Percentiles rank a stretch among this genome's conserved stretches.
Evolutionary conservation across 2,113 vertebrate genomes (phyloP).

Genomic region (Rhea pennata): DNA sequence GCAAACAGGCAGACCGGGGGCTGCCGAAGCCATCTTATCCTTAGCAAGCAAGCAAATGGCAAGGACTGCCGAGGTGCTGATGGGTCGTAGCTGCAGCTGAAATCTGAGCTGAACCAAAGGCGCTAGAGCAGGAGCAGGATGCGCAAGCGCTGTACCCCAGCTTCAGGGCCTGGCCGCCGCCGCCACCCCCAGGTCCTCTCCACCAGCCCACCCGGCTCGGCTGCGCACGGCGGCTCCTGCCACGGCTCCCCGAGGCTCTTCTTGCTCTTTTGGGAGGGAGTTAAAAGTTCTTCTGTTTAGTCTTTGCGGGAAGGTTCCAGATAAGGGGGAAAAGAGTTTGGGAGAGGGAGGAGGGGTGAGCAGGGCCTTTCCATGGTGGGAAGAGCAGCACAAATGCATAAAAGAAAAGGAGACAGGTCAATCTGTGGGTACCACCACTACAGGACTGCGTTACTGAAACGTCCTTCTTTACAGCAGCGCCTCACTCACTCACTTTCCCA

Average conservation of each 20-base stretch:
- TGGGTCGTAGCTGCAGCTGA: conserved; percentile 1
- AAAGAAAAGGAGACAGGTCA: not conserved
- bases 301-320: not conserved
- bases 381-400: not conserved
- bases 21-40: conserved; percentile 56
- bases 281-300: not conserved
- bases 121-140: not conserved
- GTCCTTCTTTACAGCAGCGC: conserved; percentile 53
- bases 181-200: not conserved
- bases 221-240: fast-evolving
- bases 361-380: not conserved
- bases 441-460: not conserved
- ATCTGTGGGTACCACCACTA: not conserved
- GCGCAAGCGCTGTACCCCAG: not conserved
- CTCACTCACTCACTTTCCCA: not conserved
- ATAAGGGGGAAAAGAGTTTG: not conserved
- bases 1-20: conserved; percentile 17
- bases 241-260: not conserved
- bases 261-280: conserved; percentile 25
- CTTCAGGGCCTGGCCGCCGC: not conserved
- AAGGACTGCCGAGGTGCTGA: not conserved
- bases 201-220: not conserved
- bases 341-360: not conserved
- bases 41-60: conserved; percentile 45
- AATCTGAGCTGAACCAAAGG: conserved; percentile 19